Percentiles rank a stretch among this genome's conserved stretches.
These are phyloP conservation scores for Frankliniella fusca DNA, from an alignment of 2,888 invertebrate species.

Conservation along the genomic window DNA sequence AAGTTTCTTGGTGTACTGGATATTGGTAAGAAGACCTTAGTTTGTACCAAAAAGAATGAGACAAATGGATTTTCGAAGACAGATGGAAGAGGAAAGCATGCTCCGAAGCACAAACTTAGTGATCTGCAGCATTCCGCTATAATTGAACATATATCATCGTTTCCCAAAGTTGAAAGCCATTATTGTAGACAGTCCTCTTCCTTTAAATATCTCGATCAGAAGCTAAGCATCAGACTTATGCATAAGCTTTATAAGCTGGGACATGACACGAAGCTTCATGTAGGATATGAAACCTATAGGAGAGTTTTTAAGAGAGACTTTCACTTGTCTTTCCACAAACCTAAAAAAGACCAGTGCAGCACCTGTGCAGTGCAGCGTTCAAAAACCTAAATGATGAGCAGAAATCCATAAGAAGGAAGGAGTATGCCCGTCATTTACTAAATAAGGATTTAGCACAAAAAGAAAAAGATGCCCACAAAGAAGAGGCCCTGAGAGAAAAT, in stretches of 20 bases:
- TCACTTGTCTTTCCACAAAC: slow-evolving; percentile 28
- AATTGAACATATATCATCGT: background rate
- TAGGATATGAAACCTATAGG: background rate
- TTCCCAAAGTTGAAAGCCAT: background rate
- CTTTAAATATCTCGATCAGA: background rate
- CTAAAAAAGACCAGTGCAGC: slow-evolving; percentile 35
- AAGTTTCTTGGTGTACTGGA: background rate
- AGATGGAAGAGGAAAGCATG: background rate
- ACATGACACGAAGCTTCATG: background rate
- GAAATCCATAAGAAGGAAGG: slow-evolving; percentile 1
- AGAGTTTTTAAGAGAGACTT: background rate
- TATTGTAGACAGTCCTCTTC: background rate
- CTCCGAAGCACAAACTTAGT: background rate
- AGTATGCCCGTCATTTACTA: slow-evolving; percentile 37
- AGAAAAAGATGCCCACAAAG: slow-evolving; percentile 38
- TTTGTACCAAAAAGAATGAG: background rate
- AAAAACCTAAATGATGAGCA: slow-evolving; percentile 38
- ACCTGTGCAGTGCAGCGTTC: slow-evolving; percentile 34
- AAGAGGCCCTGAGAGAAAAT: slow-evolving; percentile 33
- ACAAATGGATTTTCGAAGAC: background rate
- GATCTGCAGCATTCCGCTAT: background rate
- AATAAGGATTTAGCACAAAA: slow-evolving; percentile 35
- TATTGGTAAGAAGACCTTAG: background rate
- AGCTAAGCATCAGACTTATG: background rate
- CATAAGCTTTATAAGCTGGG: background rate